phyloP scores from a whole-genome alignment of 2,113 vertebrate species.

The Hemiprocne comata region DNA sequence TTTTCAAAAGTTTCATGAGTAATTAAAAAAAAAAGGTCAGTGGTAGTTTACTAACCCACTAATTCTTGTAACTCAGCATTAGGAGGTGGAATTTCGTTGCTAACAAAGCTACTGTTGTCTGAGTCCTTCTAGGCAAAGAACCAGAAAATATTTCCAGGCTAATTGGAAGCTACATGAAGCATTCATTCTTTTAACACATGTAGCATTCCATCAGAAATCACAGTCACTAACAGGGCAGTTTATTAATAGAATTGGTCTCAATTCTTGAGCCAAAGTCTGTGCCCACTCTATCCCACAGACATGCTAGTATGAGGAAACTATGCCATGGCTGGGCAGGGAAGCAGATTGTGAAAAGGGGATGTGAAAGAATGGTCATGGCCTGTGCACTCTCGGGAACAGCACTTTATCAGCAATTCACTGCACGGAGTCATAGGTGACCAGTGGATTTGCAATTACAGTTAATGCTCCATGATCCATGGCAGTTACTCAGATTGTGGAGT shows the following conservation, averaged over 20 bases:
- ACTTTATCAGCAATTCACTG: not conserved
- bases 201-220: not conserved
- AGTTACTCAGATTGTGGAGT: not conserved
- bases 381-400: not conserved
- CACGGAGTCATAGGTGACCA: not conserved
- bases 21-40: not conserved
- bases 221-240: not conserved
- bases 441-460: not conserved
- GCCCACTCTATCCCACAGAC: not conserved
- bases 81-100: not conserved
- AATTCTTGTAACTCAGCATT: not conserved
- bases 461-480: not conserved
- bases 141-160: slow-evolving; percentile 45
- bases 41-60: slow-evolving; percentile 30
- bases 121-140: slow-evolving; percentile 28
- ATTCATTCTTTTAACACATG: not conserved
- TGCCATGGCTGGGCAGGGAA: not conserved
- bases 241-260: not conserved
- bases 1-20: not conserved
- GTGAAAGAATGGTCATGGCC: not conserved
- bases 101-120: slow-evolving; percentile 49
- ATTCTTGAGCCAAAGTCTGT: not conserved
- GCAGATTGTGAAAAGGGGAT: not conserved
- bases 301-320: not conserved
- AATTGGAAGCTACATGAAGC: not conserved